Evolutionary conservation across 1,140 invertebrate genomes (phyloP), one percentile per base, ranked within the genome.

Genomic region (honey bee (Apis mellifera)): DNA sequence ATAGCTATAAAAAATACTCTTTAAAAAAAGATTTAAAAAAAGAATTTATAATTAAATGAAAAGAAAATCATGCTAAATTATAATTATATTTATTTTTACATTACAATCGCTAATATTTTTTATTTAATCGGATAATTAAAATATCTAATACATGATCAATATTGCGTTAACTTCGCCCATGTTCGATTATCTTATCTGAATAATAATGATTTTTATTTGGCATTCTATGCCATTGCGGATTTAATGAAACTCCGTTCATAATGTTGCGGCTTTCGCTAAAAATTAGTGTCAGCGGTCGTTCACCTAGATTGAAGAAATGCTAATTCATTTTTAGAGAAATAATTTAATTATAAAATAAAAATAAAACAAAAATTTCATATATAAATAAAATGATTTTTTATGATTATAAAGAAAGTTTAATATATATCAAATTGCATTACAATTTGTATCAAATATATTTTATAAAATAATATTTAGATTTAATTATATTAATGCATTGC

Each of bases 241-340:
- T 75, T 75, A 75, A 75, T 75, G 62, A 66, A 57, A 54, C 65
- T 52, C 57, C 17, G 23, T 42, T 66, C 19, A 74, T 74, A 80
- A 80, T 72, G n/a, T 26, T 52, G 23, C 50, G 8, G 72, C 64
- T 81, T 81, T 81, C 72, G 71, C 79, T 75, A 68, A 81, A 75
- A 81, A 75, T 81, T 75, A 81, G 50, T 80, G 70, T 80, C 71
- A 73, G 17, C 77, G 78, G 78, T 57, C 78, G 13, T 81, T 81
- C 71, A 74, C 78, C 78, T 66, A 62, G 32, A 75, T 65, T 23
- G 26, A 50, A 79, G 42, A 9, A 57, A 75, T 64, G 42, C 15
- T n/a, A 50, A 26, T 72, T 11, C 11, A 15, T 68, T 62, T 9
- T 42, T 42, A 23, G 68, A 75, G 42, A 26, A 42, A 50, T 48